Evolutionary conservation across 2,113 vertebrate species (phyloP), one percentile per base, ranked within the genome.

Genomic region (Toxotes chatareus): DNA sequence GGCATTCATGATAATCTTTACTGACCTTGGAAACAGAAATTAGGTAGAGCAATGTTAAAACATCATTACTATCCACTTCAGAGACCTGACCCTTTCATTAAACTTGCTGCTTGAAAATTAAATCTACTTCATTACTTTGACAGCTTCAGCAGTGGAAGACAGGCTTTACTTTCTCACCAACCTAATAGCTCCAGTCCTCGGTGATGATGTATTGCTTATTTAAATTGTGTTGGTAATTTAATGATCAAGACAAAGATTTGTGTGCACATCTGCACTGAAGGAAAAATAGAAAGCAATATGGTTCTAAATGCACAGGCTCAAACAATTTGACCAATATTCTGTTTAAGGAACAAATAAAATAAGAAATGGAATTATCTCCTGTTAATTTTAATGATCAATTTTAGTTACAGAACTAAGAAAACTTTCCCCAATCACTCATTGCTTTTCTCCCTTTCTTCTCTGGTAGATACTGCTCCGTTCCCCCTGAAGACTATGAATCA

Each of bases 391-490:
- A 27, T 51, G 13, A 76, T 19, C 16, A 51, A 51, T 10, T 40
- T 32, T 72, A 4, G 6, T 53, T n/a, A 42, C 12, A 57, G n/a
- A 56, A 55, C 0, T 8, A 51, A 51, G 14, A 73, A 23, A 34
- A 23, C 16, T n/a, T 80, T 0, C 17, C 17, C 0, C 3, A 19
- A 0, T 79, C 3, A 56, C 2, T 82, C 16, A 79, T 73, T 76
- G 16, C 7, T 65, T 0, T 65, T 73, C 23, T 80, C 4, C 7
- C 36, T 27, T 3, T 82, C n/a, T 77, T 46, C 42, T 67, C 73
- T 75, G 19, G 84, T 92, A 98, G 97, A 93, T 90, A 94, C 74
- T 92, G 90, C 74, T 67, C 90, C 78, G 59, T 34, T 89, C 65
- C 90, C 3, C 2, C 81, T 40, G 79, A 78, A 64, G 85, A 83